Percentiles rank a stretch among this genome's conserved stretches.
Conservation (phyloP, 2,888 invertebrate species). For the Fissipunctia ypsillon region DNA sequence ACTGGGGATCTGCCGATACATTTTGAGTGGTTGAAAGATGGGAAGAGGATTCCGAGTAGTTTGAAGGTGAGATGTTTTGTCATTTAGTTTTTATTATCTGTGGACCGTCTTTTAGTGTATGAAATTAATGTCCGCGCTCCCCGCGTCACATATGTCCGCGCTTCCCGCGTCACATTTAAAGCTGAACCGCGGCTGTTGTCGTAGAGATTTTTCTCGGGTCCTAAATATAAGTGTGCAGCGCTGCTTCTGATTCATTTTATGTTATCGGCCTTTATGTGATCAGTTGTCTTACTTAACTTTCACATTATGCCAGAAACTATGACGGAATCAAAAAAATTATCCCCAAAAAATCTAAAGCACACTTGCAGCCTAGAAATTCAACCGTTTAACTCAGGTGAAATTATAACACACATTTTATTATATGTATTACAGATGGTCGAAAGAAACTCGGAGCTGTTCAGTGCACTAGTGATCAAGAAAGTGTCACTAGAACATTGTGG, state of each 20-base stretch:
- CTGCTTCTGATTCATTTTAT: too few relatives aligned
- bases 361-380: background rate
- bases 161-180: too few relatives aligned
- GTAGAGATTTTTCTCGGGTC: background rate
- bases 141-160: too few relatives aligned
- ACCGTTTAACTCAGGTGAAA: background rate
- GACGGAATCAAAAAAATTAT: background rate
- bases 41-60: constrained; percentile 91
- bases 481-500: constrained; percentile 93
- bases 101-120: background rate
- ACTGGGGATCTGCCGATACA: constrained; percentile 93
- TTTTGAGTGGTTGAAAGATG: constrained; percentile 93
- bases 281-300: background rate
- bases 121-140: too few relatives aligned
- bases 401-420: background rate
- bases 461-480: constrained; percentile 93
- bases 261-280: too few relatives aligned
- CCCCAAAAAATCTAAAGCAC: too few relatives aligned
- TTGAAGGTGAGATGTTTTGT: constrained; percentile 89
- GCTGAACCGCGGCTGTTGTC: too few relatives aligned
- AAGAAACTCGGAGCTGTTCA: constrained; percentile 92
- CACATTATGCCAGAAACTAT: background rate
- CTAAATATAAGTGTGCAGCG: too few relatives aligned
- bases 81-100: background rate
- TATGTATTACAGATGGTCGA: constrained; percentile 91